Percentiles rank a stretch among this genome's conserved stretches.
Evolutionary conservation across 2,888 invertebrate genomes (phyloP).

Genomic region (Acanthosepion lycidas): DNA sequence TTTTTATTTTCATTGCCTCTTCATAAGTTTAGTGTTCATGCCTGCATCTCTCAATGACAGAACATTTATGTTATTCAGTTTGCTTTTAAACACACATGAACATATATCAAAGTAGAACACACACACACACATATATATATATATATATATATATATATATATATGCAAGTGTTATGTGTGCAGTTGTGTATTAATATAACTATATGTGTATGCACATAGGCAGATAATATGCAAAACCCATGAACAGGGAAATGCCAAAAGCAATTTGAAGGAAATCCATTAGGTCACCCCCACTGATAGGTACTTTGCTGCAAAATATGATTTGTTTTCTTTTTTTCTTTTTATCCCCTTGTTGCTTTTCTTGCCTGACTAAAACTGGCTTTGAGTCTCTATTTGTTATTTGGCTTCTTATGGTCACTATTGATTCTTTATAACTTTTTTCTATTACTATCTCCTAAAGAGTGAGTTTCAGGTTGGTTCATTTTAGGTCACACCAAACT

Average conservation of each 20-base stretch:
- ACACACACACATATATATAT: not conserved
- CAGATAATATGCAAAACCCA: not conserved
- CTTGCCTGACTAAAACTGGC: not conserved
- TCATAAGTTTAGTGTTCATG: too few relatives aligned
- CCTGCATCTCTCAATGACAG: too few relatives aligned
- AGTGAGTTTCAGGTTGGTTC: not conserved
- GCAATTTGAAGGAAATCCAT: slow-evolving; percentile 22
- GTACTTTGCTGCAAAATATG: not conserved
- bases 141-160: not conserved
- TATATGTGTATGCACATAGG: not conserved
- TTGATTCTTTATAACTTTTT: not conserved
- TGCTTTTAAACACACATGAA: too few relatives aligned
- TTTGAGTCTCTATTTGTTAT: not conserved
- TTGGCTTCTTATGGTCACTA: not conserved
- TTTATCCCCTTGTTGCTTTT: not conserved
- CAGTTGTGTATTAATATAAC: not conserved
- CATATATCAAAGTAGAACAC: too few relatives aligned
- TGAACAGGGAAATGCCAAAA: slow-evolving; percentile 16
- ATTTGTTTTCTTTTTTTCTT: not conserved
- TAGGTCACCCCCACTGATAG: slow-evolving; percentile 33
- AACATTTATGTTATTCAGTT: too few relatives aligned
- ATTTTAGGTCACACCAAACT: not conserved
- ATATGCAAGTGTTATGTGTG: not conserved
- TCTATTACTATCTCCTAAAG: not conserved
- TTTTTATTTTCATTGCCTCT: too few relatives aligned